Evolutionary conservation across 1,140 invertebrate species (phyloP).

Genomic region (Temnothorax nylanderi): DNA sequence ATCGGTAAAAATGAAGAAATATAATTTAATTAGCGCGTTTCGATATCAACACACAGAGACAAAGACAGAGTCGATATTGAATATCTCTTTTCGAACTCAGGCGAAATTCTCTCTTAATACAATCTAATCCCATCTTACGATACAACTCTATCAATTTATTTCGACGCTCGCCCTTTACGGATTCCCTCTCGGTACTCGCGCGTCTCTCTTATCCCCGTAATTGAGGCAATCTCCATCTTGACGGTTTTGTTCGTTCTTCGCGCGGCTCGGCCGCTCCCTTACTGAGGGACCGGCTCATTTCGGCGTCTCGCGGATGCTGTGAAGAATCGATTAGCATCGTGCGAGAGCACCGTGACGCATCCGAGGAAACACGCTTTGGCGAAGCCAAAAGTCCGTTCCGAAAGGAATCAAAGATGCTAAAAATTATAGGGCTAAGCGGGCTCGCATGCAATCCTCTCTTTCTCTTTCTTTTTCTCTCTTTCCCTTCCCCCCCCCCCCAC

Average conservation of each 20-base stretch:
- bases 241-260: slow-evolving; percentile 11
- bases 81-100: background rate
- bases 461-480: background rate
- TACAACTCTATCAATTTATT: slow-evolving; percentile 29
- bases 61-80: background rate
- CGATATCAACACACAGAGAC: background rate
- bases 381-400: background rate
- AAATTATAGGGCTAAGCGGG: slow-evolving; percentile 9
- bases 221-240: slow-evolving; percentile 35
- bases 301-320: slow-evolving; percentile 68
- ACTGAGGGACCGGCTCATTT: slow-evolving; percentile 4
- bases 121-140: slow-evolving; percentile 12
- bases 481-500: too few species aligned
- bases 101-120: background rate
- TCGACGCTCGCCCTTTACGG: background rate
- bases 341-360: slow-evolving; percentile 52
- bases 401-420: slow-evolving; percentile 39
- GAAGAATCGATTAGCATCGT: slow-evolving; percentile 80
- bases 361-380: background rate
- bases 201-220: slow-evolving; percentile 7
- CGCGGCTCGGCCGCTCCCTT: background rate
- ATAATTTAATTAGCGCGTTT: background rate
- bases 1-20: background rate
- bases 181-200: background rate
- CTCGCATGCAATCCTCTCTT: background rate